Evolutionary conservation across 2,797 vertebrate species (phyloP).

Genomic region (Discoglossus pictus): DNA sequence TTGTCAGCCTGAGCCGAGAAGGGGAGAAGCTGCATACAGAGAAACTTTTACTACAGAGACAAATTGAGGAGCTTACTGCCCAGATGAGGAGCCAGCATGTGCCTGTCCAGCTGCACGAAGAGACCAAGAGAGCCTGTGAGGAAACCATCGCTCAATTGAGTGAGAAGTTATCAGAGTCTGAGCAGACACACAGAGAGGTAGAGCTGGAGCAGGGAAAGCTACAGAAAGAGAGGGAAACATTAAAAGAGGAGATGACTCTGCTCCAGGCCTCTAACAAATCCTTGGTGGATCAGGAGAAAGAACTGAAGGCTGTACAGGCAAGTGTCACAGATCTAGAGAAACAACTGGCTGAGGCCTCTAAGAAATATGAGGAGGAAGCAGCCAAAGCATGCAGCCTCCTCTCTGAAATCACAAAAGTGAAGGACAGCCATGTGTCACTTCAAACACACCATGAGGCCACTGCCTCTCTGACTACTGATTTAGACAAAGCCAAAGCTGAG

Average conservation of each 20-base stretch:
- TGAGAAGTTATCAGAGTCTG: constrained; percentile 80
- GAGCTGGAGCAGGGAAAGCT: constrained; percentile 79
- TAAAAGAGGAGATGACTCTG: constrained; percentile 71
- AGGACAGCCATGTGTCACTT: constrained; percentile 75
- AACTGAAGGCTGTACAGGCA: constrained; percentile 68
- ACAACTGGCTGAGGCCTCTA: constrained; percentile 72
- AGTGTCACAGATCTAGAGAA: constrained; percentile 67
- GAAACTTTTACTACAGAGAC: constrained; percentile 36
- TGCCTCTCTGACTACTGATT: constrained; percentile 64
- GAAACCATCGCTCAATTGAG: constrained; percentile 77
- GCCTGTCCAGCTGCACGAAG: constrained; percentile 77
- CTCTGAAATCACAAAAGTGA: constrained; percentile 72
- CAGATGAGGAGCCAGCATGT: constrained; percentile 78
- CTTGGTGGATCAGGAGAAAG: constrained; percentile 71
- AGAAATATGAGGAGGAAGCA: constrained; percentile 70
- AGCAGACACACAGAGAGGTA: constrained; percentile 74
- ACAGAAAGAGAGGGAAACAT: constrained; percentile 68
- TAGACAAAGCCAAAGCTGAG: constrained; percentile 77
- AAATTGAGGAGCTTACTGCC: constrained; percentile 38
- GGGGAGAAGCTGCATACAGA: constrained; percentile 36
- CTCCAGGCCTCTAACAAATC: constrained; percentile 69
- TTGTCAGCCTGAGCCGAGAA: constrained; percentile 13
- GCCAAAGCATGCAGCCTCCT: constrained; percentile 66
- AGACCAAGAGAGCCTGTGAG: constrained; percentile 75
- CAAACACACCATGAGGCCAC: constrained; percentile 76